phyloP scores from a whole-genome alignment of 2,888 invertebrate species.

The Drosophila melanosoma region DNA sequence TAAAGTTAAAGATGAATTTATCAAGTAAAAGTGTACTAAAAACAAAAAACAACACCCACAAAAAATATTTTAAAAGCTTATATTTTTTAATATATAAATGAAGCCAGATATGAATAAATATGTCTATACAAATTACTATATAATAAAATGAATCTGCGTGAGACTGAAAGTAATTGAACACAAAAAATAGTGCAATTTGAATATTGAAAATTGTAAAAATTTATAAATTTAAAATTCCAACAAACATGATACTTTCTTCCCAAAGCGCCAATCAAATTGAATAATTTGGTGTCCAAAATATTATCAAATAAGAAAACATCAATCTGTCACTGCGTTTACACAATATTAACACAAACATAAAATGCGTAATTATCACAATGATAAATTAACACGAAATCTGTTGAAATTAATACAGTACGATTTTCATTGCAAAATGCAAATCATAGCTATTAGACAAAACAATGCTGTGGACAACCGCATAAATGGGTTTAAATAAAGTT shows the following conservation, averaged over 20 bases:
- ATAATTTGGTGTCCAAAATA: slow-evolving; percentile 37
- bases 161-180: slow-evolving; percentile 72
- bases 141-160: slow-evolving; percentile 61
- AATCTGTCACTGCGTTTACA: slow-evolving; percentile 49
- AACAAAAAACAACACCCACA: slow-evolving; percentile 46
- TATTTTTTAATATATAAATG: slow-evolving; percentile 65
- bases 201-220: slow-evolving; percentile 44
- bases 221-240: slow-evolving; percentile 39
- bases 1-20: slow-evolving; percentile 76
- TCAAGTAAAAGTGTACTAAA: slow-evolving; percentile 70
- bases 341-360: slow-evolving; percentile 31
- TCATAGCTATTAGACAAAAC: slow-evolving; percentile 9
- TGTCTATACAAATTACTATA: slow-evolving; percentile 46
- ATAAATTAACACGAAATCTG: slow-evolving; percentile 7
- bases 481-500: slow-evolving; percentile 50
- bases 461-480: slow-evolving; percentile 22
- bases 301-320: slow-evolving; percentile 12
- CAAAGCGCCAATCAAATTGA: slow-evolving; percentile 53
- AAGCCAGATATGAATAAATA: slow-evolving; percentile 45
- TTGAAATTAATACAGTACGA: slow-evolving; percentile 16
- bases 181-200: slow-evolving; percentile 62
- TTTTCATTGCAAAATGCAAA: slow-evolving; percentile 13
- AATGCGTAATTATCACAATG: slow-evolving; percentile 13
- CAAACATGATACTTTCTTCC: slow-evolving; percentile 43
- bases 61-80: slow-evolving; percentile 66